Percentiles rank a stretch among this genome's conserved stretches.
phyloP scores from a whole-genome alignment of 2,888 invertebrate species.

The Pterostichus niger region DNA sequence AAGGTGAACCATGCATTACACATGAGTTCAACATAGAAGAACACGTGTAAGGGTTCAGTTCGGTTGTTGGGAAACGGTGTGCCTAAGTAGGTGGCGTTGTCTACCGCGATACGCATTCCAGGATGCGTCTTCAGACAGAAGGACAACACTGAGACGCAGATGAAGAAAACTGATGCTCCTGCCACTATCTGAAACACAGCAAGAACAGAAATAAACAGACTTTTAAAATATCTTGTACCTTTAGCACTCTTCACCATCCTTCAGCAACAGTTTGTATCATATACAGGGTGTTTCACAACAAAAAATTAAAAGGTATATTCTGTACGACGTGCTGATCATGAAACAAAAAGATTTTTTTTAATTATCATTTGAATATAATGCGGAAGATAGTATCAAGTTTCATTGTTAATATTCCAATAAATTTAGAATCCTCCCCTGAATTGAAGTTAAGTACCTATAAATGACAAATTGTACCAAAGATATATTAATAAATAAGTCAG shows the following conservation, averaged over 20 bases:
- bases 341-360: too few relatives aligned
- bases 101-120: slow-evolving; percentile 81
- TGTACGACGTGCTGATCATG: too few relatives aligned
- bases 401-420: too few relatives aligned
- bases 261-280: not conserved
- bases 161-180: slow-evolving; percentile 96
- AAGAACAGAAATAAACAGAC: slow-evolving; percentile 42
- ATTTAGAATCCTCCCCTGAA: too few relatives aligned
- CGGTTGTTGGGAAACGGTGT: slow-evolving; percentile 71
- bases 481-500: too few relatives aligned
- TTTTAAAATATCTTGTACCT: too few relatives aligned
- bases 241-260: not conserved
- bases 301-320: too few relatives aligned
- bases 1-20: slow-evolving; percentile 98
- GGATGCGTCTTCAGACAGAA: slow-evolving; percentile 98
- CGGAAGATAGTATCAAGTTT: too few relatives aligned
- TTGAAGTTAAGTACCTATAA: too few relatives aligned
- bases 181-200: slow-evolving; percentile 89
- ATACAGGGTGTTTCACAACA: too few relatives aligned
- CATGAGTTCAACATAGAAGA: slow-evolving; percentile 94
- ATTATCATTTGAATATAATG: too few relatives aligned
- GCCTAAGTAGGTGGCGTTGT: slow-evolving; percentile 62
- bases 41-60: slow-evolving; percentile 80
- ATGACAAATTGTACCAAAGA: too few relatives aligned
- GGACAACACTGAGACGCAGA: slow-evolving; percentile 95